Evolutionary conservation across 2,888 invertebrate genomes (phyloP).

Genomic region (Aspidapion aeneum): DNA sequence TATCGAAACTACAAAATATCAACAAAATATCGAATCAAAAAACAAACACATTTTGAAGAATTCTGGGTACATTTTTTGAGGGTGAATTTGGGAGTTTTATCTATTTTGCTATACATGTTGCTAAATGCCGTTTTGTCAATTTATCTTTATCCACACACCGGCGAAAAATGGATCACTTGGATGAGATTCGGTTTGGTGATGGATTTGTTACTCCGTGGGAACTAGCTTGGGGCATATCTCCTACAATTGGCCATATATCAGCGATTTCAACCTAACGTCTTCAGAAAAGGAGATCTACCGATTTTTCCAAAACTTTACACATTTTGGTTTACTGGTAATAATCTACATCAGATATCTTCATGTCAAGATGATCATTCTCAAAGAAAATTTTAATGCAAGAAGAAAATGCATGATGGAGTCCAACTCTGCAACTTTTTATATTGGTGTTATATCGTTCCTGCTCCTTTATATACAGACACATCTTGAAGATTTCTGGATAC

Average conservation of each 20-base stretch:
- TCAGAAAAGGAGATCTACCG: not conserved
- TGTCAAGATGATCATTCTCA: not conserved
- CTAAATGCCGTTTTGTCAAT: not conserved
- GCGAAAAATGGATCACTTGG: not conserved
- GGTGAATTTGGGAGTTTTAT: not conserved
- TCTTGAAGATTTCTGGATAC: not conserved
- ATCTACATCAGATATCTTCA: not conserved
- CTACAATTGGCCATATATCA: not conserved
- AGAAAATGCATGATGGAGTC: not conserved
- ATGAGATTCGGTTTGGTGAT: not conserved
- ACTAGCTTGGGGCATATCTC: not conserved
- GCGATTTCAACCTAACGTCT: not conserved
- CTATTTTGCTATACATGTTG: not conserved
- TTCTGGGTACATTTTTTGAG: not conserved
- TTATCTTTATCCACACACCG: not conserved
- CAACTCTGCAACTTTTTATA: not conserved
- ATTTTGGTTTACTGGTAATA: not conserved
- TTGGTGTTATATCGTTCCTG: not conserved
- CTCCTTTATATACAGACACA: not conserved
- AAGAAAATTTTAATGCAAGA: not conserved
- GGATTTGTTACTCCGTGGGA: not conserved
- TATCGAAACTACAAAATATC: too few relatives aligned
- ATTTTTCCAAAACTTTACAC: not conserved
- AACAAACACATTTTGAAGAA: not conserved
- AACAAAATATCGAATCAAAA: too few relatives aligned